These are phyloP conservation scores for Cariama cristata DNA, from an alignment of 2,113 vertebrate species.

Conservation along the genomic window DNA sequence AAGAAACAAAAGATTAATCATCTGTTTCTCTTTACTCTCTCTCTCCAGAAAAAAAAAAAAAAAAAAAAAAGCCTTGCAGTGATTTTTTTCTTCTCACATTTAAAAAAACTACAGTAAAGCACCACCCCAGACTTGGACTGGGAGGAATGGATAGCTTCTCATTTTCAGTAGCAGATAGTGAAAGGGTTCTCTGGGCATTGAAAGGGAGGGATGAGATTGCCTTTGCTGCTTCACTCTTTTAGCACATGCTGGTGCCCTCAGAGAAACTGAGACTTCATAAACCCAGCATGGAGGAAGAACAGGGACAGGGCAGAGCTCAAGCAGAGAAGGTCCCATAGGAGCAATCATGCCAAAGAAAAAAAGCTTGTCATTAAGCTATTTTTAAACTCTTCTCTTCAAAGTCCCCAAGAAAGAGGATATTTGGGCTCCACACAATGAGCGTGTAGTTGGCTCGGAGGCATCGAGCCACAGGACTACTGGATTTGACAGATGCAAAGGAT, in stretches of 20 bases:
- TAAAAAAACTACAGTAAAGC: not conserved
- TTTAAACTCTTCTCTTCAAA: not conserved
- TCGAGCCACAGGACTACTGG: not conserved
- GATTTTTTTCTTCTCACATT: not conserved
- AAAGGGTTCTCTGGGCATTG: not conserved
- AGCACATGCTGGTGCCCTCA: not conserved
- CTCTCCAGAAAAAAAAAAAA: not conserved
- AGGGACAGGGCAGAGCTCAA: not conserved
- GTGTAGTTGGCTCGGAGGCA: not conserved
- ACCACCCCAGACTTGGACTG: not conserved
- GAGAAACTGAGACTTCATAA: not conserved
- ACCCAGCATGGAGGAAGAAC: not conserved
- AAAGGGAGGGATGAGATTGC: not conserved
- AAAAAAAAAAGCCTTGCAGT: not conserved
- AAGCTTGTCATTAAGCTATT: not conserved
- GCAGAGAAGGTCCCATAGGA: not conserved
- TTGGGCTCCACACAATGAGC: not conserved
- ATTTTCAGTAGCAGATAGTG: not conserved
- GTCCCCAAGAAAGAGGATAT: not conserved
- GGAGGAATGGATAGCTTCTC: not conserved
- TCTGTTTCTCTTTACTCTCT: not conserved
- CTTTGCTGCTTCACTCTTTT: not conserved
- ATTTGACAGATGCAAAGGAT: not conserved
- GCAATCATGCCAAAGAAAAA: not conserved
- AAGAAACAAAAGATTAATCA: slow-evolving; percentile 4